Base-by-base conservation (phyloP, 35 echinoderm and acorn worm genomes). In the Patiria miniata region DNA sequence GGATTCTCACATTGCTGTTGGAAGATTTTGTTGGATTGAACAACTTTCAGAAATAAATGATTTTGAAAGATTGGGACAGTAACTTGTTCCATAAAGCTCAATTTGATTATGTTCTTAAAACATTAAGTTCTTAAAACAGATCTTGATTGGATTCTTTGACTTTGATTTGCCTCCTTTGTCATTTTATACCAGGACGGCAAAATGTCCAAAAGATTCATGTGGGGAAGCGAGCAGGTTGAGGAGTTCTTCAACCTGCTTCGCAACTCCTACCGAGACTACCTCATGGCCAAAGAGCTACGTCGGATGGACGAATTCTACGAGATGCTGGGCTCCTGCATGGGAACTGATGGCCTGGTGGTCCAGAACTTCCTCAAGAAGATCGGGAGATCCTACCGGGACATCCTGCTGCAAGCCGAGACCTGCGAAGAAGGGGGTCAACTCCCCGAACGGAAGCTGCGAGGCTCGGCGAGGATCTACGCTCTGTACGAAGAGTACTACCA, bases 361-460 rank as follows among this genome's bases (percentile, higher is more conserved):
- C 65, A 73, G 65, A 73, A 73, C 65, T 73, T 73, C 65, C 65
- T 73, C 8, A 73, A 73, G 65, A 73, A 73, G 65, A 73, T 23
- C 19, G 65, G 65, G 2, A 36, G 65, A 73, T 2, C 65, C 1
- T 73, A 73, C 26, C 26, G 65, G 2, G 65, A 73, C 34, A 73
- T 73, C 29, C 14, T 73, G 10, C 15, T 73, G 15, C 65, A 73
- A 73, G 65, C 65, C 14, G 65, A 73, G 65, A 26, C 34, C n/a
- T 73, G 65, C 34, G 65, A 14, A 7, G 65, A 73, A 12, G 65
- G 65, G 65, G 65, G 14, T 10, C 10, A 73, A 7, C 26, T 30
- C 7, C 65, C 65, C 15, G 65, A 73, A 9, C 65, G 65, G 1
- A 73, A 73, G 34, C 65, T 73, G 12, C 21, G 65, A 73, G 65